A percentile compares a stretch with the other conserved stretches of the same genome.
Conservation (phyloP, 1,140 invertebrate genomes). For the Penaeus indicus region DNA sequence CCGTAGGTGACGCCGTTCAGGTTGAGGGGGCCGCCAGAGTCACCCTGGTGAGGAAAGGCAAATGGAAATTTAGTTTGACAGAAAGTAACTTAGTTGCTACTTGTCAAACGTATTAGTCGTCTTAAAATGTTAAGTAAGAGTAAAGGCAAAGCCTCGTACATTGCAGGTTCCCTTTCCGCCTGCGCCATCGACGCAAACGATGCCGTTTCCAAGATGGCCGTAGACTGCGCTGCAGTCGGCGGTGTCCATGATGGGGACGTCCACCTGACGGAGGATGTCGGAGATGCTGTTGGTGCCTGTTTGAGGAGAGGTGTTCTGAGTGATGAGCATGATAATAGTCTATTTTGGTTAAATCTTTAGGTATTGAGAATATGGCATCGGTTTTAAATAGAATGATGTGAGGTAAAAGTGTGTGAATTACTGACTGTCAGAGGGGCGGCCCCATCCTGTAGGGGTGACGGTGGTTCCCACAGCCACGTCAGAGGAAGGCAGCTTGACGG, state of each 20-base stretch:
- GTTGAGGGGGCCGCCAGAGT: constrained; percentile 44
- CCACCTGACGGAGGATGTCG: constrained; percentile 30
- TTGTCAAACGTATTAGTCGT: background rate
- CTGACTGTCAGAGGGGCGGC: constrained; percentile 63
- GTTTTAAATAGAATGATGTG: too few species aligned
- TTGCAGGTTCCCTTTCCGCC: constrained; percentile 59
- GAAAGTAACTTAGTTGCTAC: background rate
- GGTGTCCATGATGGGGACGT: constrained; percentile 40
- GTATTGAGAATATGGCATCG: too few species aligned
- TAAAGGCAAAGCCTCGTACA: constrained; percentile 28
- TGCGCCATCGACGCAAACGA: constrained; percentile 48
- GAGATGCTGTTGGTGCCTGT: constrained; percentile 24
- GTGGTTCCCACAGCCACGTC: constrained; percentile 4
- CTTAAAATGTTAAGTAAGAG: too few species aligned
- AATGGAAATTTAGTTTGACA: background rate
- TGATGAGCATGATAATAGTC: too few species aligned
- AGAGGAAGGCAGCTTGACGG: constrained; percentile 56
- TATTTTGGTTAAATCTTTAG: too few species aligned
- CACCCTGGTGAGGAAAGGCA: constrained; percentile 6
- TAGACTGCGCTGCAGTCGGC: constrained; percentile 45
- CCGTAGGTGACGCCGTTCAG: constrained; percentile 3
- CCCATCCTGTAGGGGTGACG: constrained; percentile 70
- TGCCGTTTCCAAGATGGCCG: constrained; percentile 37
- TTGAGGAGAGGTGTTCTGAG: background rate
- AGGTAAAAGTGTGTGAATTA: background rate